Base-by-base conservation (phyloP, 2,113 vertebrate species). In the Callospermophilus lateralis region DNA sequence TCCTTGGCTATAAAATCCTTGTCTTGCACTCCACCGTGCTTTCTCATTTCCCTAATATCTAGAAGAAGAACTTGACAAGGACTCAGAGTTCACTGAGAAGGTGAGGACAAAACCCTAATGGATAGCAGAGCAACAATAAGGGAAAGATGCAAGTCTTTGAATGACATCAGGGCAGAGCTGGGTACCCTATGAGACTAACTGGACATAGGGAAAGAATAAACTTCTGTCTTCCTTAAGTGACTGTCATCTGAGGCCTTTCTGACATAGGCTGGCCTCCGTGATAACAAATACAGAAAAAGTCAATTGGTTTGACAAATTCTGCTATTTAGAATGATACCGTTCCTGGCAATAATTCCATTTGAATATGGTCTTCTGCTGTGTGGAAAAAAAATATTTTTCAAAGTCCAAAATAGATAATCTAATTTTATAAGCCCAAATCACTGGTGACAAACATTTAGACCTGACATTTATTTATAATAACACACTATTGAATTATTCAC, bases 321-420 rank as follows among this genome's bases (percentile, higher is more conserved):
- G 61, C 10, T 77, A 28, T 80, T 83, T 28, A 84, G 6, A 83
- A 58, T 51, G 12, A 12, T 72, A 32, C 17, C 20, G 88, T 84
- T 84, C 17, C 13, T 17, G 58, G 19, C 1, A 81, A 32, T 73
- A 77, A 87, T 34, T 90, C n/a, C 32, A 77, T 67, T 85, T 74
- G 20, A 73, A 63, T 45, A 55, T 73, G 13, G 3, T 85, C 65
- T 72, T 89, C 20, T 20, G 3, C 16, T 37, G 53, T 68, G 34
- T 61, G 8, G 8, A 51, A 51, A 72, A 55, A 81, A 77, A 24
- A 51, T 24, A 39, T 37, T 20, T 17, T 83, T 65, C n/a, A 24
- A 96, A 76, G 30, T 84, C n/a, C 39, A 87, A 84, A 89, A 84
- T 53, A 85, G 28, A 45, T 92, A 19, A 51, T 51, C 12, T 90